Conservation (phyloP, 2,113 vertebrate species). For the Sander vitreus region DNA sequence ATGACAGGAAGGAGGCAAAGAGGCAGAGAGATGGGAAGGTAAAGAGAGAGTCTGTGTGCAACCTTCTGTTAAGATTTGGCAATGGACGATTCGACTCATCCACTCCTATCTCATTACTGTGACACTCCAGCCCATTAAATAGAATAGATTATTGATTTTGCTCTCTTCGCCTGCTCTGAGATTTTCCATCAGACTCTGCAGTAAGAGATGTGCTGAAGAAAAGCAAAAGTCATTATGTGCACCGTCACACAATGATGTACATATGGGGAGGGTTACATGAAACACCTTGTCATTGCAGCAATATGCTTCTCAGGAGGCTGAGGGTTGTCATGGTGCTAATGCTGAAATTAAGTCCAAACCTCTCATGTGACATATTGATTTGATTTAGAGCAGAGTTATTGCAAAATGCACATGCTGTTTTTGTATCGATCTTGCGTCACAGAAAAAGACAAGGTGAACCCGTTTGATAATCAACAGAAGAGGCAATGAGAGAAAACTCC, state of each 20-base stretch:
- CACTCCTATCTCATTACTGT: conserved; percentile 82
- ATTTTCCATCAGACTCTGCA: conserved; percentile 79
- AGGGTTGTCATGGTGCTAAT: conserved; percentile 60
- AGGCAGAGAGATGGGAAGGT: conserved; percentile 29
- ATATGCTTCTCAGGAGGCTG: conserved; percentile 21
- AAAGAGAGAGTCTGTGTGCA: conserved; percentile 54
- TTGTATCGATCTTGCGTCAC: conserved; percentile 63
- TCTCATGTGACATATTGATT: conserved; percentile 52
- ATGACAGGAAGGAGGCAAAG: conserved; percentile 40
- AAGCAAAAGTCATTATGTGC: conserved; percentile 79
- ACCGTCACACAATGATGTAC: conserved; percentile 75
- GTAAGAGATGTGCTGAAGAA: conserved; percentile 69
- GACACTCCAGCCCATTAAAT: conserved; percentile 84
- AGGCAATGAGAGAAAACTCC: conserved; percentile 61
- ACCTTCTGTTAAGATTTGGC: conserved; percentile 71
- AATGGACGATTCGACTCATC: conserved; percentile 79
- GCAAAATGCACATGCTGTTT: conserved; percentile 53
- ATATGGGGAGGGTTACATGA: conserved; percentile 46
- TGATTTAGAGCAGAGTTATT: conserved; percentile 43
- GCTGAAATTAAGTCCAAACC: conserved; percentile 58
- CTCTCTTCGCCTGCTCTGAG: conserved; percentile 79
- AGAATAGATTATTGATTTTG: conserved; percentile 88
- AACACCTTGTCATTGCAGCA: conserved; percentile 33
- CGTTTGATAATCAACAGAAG: conserved; percentile 60
- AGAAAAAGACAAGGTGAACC: conserved; percentile 62